Base-by-base conservation (phyloP, 92 coral and sea anemone genomes). In the Hydrozoanthus gracilis region DNA sequence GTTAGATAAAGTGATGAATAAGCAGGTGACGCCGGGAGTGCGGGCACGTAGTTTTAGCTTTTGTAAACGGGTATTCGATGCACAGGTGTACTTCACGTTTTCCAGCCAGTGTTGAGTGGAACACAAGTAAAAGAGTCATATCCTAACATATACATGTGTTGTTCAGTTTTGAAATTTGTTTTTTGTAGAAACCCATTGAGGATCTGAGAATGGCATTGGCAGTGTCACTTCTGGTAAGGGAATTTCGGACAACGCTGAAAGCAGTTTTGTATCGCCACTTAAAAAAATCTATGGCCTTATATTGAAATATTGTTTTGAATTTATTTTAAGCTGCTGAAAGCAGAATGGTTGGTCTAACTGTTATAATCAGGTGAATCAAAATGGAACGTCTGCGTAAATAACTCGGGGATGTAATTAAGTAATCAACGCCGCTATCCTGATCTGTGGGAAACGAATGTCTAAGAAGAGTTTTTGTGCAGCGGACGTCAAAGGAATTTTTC, bases 141-240 rank as follows among this genome's bases (percentile, higher is more conserved):
- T 58, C 65, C 14, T 58, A 58, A 6, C 10, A 9, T 58, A 58
- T 58, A 54, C 60, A 54, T 54, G 60, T 54, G 60, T 54, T 54
- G 60, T 54, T 58, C 65, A 58, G 65, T 58, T 58, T 58, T 58
- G 65, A 58, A 58, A 58, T 58, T 58, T 58, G 65, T 58, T 58
- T 58, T 58, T 58, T 58, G 65, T 58, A 58, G 65, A 58, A 58
- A 58, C 65, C 65, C 65, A 58, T 9, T 58, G 65, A 58, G 65
- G 65, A 58, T 58, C 65, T 58, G 14, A 58, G 65, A 58, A 58
- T 58, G 65, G 65, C 65, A 58, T 58, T 58, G 65, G 65, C 65
- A 58, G 65, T 58, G 65, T 58, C 65, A 58, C 65, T 58, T 58
- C 65, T 58, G 65, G 65, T 58, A 58, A 58, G 65, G 65, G 65